Conservation (phyloP, 2,888 invertebrate genomes). For the Andrena hattorfiana region DNA sequence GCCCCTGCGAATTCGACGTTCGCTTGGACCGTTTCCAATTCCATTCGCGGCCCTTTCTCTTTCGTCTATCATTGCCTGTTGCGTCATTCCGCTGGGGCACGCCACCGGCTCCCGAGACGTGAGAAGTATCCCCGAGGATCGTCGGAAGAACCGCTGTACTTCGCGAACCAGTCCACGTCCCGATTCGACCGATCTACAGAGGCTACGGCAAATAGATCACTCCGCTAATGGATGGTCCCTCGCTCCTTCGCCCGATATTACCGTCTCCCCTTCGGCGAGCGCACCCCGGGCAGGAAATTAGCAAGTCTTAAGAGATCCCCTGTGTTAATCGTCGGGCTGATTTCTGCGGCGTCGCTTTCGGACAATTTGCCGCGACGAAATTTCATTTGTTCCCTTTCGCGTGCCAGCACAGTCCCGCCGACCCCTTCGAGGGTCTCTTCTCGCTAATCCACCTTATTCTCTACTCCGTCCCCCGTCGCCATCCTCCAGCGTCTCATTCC, state of each 20-base stretch:
- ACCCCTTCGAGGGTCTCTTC: constrained; percentile 62
- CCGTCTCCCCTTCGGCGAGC: constrained; percentile 25
- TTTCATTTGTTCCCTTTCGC: constrained; percentile 75
- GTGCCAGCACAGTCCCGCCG: constrained; percentile 46
- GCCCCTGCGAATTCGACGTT: constrained; percentile 42
- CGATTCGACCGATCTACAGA: constrained; percentile 63
- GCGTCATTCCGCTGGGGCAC: constrained; percentile 66
- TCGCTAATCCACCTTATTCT: constrained; percentile 73
- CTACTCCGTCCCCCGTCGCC: constrained; percentile 15
- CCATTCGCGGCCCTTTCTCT: constrained; percentile 54
- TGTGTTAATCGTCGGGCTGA: constrained; percentile 75
- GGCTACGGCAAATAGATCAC: constrained; percentile 66
- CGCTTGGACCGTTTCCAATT: constrained; percentile 71
- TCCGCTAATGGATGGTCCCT: constrained; percentile 67
- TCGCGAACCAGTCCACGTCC: constrained; percentile 57
- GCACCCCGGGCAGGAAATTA: constrained; percentile 67
- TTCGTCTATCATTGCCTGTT: constrained; percentile 72
- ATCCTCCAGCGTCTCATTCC: background rate
- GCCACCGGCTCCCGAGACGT: constrained; percentile 48
- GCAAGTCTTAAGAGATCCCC: constrained; percentile 71
- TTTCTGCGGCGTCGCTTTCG: constrained; percentile 77
- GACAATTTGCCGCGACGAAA: constrained; percentile 79
- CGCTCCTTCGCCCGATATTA: constrained; percentile 58
- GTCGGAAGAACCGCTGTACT: constrained; percentile 34
- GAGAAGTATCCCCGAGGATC: constrained; percentile 58